These are phyloP conservation scores for Acropternis orthonyx DNA, from an alignment of 2,797 vertebrate species.

Conservation along the genomic window DNA sequence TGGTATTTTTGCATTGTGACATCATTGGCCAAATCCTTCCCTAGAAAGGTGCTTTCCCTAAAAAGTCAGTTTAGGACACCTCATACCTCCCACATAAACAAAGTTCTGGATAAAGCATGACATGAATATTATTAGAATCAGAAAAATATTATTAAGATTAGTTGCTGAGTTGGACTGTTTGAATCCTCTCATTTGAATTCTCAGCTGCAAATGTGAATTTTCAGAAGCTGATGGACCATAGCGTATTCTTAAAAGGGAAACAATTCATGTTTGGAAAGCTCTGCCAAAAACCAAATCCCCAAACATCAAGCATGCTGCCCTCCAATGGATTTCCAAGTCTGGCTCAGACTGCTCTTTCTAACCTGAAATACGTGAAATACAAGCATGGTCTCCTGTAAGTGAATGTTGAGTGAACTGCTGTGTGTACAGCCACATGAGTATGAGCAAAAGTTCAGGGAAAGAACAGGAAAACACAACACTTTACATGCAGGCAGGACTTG, in stretches of 20 bases:
- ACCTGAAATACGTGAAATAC: neutral
- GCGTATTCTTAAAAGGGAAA: neutral
- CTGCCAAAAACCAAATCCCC: slow-evolving; percentile 23
- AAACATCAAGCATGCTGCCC: slow-evolving; percentile 29
- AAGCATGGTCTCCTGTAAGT: neutral
- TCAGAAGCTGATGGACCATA: neutral
- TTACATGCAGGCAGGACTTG: neutral
- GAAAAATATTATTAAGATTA: neutral
- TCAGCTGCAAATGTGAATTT: neutral
- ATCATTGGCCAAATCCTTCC: neutral
- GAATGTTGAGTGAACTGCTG: neutral
- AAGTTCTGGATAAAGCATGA: neutral
- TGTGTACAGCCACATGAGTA: neutral
- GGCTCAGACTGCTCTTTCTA: slow-evolving; percentile 13
- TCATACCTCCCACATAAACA: neutral
- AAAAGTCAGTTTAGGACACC: neutral
- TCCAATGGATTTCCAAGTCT: slow-evolving; percentile 31
- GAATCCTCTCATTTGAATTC: neutral
- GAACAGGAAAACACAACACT: neutral
- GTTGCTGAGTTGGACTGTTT: neutral
- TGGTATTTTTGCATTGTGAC: neutral
- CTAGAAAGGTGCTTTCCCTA: neutral
- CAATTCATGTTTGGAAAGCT: neutral
- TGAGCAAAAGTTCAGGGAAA: neutral
- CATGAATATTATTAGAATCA: neutral